These are phyloP conservation scores for Nestor notabilis DNA, from an alignment of 2,113 vertebrate species.

Conservation along the genomic window DNA sequence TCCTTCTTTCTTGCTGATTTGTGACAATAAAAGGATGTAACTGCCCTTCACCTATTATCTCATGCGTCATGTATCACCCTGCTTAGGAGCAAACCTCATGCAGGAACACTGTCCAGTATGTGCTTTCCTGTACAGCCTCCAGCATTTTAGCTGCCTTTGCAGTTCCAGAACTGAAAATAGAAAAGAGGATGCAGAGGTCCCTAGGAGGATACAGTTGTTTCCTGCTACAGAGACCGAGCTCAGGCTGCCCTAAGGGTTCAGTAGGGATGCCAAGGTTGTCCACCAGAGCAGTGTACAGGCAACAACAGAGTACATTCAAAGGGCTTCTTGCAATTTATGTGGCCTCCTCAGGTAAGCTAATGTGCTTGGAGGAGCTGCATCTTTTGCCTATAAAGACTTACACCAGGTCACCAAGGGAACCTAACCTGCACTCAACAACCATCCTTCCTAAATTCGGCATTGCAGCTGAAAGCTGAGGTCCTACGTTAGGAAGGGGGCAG, in stretches of 20 bases:
- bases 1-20: background rate
- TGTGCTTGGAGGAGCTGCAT: background rate
- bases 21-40: background rate
- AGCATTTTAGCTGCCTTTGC: background rate
- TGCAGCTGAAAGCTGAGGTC: background rate
- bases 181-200: background rate
- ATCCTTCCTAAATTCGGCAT: background rate
- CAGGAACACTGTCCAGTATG: background rate
- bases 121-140: background rate
- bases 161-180: background rate
- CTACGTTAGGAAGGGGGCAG: background rate
- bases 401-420: background rate
- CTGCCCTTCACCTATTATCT: background rate
- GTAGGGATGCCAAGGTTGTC: background rate
- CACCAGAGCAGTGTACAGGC: background rate
- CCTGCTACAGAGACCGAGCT: background rate
- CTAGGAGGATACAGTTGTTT: background rate
- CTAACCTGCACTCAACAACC: background rate
- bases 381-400: background rate
- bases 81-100: background rate
- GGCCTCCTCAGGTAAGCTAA: background rate
- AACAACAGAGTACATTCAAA: background rate
- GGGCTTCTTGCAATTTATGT: background rate
- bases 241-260: background rate
- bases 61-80: fast-evolving